Evolutionary conservation across 2,888 invertebrate species (phyloP).

Genomic region (Encarsia formosa): DNA sequence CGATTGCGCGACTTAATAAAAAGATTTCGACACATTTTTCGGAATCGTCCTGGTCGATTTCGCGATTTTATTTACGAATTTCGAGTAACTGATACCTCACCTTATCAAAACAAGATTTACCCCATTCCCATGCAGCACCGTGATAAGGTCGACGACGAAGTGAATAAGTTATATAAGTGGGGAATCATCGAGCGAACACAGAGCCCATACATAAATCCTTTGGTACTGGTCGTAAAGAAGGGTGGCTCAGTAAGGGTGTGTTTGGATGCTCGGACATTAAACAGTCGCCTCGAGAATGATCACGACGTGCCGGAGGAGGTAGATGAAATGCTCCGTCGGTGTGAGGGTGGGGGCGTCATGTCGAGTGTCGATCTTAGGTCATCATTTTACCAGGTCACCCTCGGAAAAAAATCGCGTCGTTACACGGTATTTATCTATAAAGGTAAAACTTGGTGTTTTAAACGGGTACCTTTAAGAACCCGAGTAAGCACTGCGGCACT

Average conservation of each 20-base stretch:
- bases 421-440: too few species aligned
- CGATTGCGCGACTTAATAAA: too few species aligned
- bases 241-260: slow-evolving; percentile 2
- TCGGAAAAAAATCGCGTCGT: neutral
- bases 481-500: neutral
- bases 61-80: too few species aligned
- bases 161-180: neutral
- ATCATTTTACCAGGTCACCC: slow-evolving; percentile 13
- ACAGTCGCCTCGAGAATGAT: too few species aligned
- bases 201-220: slow-evolving; percentile 4
- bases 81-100: too few species aligned
- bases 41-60: too few species aligned
- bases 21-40: too few species aligned
- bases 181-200: neutral
- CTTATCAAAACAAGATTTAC: neutral
- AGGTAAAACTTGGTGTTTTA: neutral
- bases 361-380: neutral
- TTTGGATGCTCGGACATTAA: slow-evolving; percentile 6
- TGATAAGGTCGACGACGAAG: neutral
- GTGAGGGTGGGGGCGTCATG: neutral
- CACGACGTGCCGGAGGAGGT: too few species aligned
- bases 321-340: too few species aligned
- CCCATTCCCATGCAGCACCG: neutral
- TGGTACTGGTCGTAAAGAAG: slow-evolving; percentile 1
- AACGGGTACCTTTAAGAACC: neutral